Evolutionary conservation across 2,797 vertebrate species (phyloP).

Genomic region (Oophaga sylvatica): DNA sequence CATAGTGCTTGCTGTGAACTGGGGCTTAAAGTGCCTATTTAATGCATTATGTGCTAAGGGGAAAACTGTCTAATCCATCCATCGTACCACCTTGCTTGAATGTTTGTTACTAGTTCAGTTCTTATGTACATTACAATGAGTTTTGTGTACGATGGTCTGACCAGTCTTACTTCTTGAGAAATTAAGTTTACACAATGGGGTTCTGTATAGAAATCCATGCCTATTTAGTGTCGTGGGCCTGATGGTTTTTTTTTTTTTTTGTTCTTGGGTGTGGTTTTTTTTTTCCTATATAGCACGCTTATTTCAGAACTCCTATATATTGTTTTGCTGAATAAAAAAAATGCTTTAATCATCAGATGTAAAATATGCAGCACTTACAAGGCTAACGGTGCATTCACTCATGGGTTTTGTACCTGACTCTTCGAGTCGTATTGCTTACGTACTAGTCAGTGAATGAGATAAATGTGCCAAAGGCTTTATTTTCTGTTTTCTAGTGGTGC

Average conservation of each 20-base stretch:
- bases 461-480: neutral
- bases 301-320: neutral
- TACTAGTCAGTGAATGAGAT: too few relatives aligned
- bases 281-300: too few relatives aligned
- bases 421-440: neutral
- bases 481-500: too few relatives aligned
- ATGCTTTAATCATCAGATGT: neutral
- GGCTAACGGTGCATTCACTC: neutral
- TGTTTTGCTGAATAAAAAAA: neutral
- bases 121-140: neutral
- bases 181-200: neutral
- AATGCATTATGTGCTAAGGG: neutral
- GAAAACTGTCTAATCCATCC: neutral
- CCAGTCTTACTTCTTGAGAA: conserved; percentile 5
- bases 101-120: neutral
- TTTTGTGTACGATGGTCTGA: neutral
- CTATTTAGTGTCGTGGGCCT: neutral
- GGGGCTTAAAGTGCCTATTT: conserved; percentile 40
- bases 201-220: neutral
- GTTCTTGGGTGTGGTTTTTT: neutral
- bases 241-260: neutral
- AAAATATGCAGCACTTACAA: neutral
- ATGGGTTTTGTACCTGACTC: neutral
- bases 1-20: neutral
- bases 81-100: neutral